Conservation (phyloP, 2,888 invertebrate genomes). For the Caenorhabditis auriculariae region DNA sequence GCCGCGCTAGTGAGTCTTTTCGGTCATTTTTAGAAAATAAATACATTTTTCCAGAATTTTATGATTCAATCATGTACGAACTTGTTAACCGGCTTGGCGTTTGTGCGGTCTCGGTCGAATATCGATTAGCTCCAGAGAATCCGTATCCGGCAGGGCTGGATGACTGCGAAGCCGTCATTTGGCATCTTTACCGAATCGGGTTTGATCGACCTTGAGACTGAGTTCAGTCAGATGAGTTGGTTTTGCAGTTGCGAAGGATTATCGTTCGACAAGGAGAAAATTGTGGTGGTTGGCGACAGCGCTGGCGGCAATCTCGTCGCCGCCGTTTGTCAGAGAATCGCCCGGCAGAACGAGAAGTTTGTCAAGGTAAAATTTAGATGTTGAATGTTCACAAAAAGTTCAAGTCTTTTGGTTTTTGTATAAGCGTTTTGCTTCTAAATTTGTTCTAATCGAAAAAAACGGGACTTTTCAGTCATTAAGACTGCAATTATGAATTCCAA, state of each 20-base stretch:
- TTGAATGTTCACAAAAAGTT: too few species aligned
- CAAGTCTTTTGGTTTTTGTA: too few species aligned
- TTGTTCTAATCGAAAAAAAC: too few species aligned
- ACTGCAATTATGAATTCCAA: too few species aligned
- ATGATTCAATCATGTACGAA: constrained; percentile 47
- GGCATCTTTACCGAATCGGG: constrained; percentile 51
- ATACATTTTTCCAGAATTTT: constrained; percentile 42
- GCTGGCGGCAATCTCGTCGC: constrained; percentile 62
- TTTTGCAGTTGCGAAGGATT: constrained; percentile 33
- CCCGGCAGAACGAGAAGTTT: constrained; percentile 7
- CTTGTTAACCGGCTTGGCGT: constrained; percentile 43
- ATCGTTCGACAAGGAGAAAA: constrained; percentile 48
- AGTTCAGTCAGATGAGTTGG: not conserved
- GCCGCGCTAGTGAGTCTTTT: constrained; percentile 18
- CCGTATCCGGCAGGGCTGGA: constrained; percentile 64
- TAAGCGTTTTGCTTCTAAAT: too few species aligned
- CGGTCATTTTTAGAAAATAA: not conserved
- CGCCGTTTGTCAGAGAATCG: constrained; percentile 27
- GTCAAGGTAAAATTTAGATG: constrained; percentile 14
- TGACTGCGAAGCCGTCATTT: constrained; percentile 62
- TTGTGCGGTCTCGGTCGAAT: constrained; percentile 52
- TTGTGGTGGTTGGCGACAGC: constrained; percentile 59
- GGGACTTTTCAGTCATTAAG: too few species aligned
- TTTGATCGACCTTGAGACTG: constrained; percentile 2
- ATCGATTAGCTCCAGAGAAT: constrained; percentile 64